A percentile compares a stretch with the other conserved stretches of the same genome.
phyloP scores from a whole-genome alignment of 1,140 invertebrate species.

The Brachionus rubens region DNA sequence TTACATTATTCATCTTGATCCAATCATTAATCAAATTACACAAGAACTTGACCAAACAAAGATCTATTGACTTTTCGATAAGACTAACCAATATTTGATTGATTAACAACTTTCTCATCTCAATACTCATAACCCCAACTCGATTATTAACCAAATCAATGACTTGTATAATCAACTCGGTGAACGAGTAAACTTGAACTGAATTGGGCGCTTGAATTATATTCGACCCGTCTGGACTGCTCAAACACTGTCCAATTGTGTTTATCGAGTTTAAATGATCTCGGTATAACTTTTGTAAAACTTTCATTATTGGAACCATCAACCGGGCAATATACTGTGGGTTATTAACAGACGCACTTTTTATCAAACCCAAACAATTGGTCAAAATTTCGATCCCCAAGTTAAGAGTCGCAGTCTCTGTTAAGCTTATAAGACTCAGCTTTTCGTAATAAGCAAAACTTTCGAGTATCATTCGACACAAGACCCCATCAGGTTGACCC shows the following conservation, averaged over 20 bases:
- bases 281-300: constrained; percentile 80
- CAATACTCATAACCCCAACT: constrained; percentile 84
- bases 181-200: constrained; percentile 27
- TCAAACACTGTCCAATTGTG: constrained; percentile 50
- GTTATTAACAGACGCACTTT: constrained; percentile 70
- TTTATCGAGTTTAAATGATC: constrained; percentile 73
- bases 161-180: constrained; percentile 75
- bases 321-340: constrained; percentile 85
- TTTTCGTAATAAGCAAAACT: constrained; percentile 84
- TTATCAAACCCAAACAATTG: constrained; percentile 85
- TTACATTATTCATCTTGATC: constrained; percentile 54
- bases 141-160: constrained; percentile 89
- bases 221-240: constrained; percentile 48
- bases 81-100: constrained; percentile 76
- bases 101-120: constrained; percentile 92
- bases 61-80: constrained; percentile 36
- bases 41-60: constrained; percentile 29
- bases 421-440: constrained; percentile 50
- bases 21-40: constrained; percentile 78
- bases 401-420: not conserved
- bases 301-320: constrained; percentile 84
- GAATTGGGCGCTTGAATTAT: not conserved
- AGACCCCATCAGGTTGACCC: constrained; percentile 34
- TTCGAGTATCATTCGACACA: constrained; percentile 72
- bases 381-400: constrained; percentile 68